A percentile compares a stretch with the other conserved stretches of the same genome.
These are phyloP conservation scores for Lypha dubia DNA, from an alignment of 2,888 invertebrate genomes.

Conservation along the genomic window DNA sequence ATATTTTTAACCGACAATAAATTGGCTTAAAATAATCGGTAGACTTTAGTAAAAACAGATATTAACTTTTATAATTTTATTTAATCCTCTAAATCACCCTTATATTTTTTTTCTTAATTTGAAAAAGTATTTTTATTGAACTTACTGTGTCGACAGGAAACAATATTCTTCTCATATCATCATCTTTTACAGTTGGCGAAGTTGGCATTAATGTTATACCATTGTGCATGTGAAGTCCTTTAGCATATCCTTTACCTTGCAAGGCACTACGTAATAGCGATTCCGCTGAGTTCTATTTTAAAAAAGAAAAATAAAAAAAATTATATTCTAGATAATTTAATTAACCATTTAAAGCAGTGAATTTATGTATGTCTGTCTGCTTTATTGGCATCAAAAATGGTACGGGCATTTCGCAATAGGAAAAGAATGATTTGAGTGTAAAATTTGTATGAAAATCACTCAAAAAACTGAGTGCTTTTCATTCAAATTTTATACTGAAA, in stretches of 20 bases:
- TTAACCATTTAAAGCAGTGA: no score
- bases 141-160: slow-evolving; percentile 84
- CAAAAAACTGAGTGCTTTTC: no score
- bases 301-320: neutral
- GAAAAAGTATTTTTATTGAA: slow-evolving; percentile 4
- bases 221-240: slow-evolving; percentile 82
- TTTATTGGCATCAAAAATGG: no score
- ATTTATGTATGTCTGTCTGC: no score
- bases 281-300: slow-evolving; percentile 85
- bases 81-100: neutral
- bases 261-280: slow-evolving; percentile 92
- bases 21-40: neutral
- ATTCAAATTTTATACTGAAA: no score
- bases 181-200: slow-evolving; percentile 85
- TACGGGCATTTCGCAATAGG: no score
- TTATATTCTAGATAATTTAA: neutral
- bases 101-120: neutral
- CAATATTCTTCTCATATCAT: slow-evolving; percentile 85
- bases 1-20: neutral
- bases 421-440: no score
- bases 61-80: no score
- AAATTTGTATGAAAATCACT: no score
- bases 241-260: slow-evolving; percentile 88
- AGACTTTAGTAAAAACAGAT: no score
- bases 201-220: slow-evolving; percentile 80